A percentile compares a stretch with the other conserved stretches of the same genome.
Conservation (phyloP, 1,140 invertebrate genomes). For the Aplysia californica region DNA sequence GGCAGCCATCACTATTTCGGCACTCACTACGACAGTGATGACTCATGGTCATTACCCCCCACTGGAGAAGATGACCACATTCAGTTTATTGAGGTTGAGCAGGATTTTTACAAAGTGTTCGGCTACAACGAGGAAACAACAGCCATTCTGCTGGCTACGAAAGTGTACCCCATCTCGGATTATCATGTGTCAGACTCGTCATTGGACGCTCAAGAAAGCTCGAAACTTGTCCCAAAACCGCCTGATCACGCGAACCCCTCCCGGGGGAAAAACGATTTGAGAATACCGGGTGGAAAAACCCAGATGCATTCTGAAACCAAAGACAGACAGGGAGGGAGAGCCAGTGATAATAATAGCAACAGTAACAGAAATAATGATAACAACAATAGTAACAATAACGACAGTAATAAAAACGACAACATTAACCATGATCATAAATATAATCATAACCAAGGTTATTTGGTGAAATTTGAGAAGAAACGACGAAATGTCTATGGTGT, state of each 20-base stretch:
- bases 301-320: not conserved
- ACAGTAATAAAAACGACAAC: not conserved
- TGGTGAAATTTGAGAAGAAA: not conserved
- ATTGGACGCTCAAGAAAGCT: not conserved
- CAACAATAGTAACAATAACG: not conserved
- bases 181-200: not conserved
- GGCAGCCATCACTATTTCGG: too few species aligned
- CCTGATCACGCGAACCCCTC: too few species aligned
- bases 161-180: not conserved
- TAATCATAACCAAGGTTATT: not conserved
- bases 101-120: constrained; percentile 15
- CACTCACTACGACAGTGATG: not conserved
- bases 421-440: not conserved
- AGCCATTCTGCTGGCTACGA: constrained; percentile 3
- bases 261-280: too few species aligned
- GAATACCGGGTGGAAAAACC: too few species aligned
- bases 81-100: constrained; percentile 6
- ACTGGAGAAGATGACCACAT: constrained; percentile 11
- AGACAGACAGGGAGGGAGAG: not conserved
- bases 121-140: constrained; percentile 8
- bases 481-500: not conserved
- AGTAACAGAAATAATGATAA: not conserved
- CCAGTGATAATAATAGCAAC: not conserved
- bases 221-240: too few species aligned
- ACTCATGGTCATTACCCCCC: not conserved